Conservation (phyloP, 2,113 vertebrate species). For the Eretmodus cyanostictus region DNA sequence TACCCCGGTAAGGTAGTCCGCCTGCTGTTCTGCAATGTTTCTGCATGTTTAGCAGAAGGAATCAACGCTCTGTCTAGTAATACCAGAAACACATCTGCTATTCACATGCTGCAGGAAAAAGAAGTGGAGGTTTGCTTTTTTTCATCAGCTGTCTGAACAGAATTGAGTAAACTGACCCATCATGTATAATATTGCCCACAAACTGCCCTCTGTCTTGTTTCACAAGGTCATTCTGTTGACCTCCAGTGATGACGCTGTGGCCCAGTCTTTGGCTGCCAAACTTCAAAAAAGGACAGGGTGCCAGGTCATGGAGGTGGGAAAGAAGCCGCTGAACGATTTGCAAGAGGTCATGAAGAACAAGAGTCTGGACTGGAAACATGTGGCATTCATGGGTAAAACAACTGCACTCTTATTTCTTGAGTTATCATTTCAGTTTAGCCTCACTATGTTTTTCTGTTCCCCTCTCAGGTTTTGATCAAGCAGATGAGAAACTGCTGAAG, state of each 20-base stretch:
- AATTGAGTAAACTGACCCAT: neutral
- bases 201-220: neutral
- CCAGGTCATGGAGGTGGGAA: constrained; percentile 42
- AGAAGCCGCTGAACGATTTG: constrained; percentile 66
- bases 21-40: constrained; percentile 82
- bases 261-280: constrained; percentile 46
- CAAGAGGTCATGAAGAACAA: constrained; percentile 62
- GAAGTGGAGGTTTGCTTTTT: constrained; percentile 73
- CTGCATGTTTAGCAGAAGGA: constrained; percentile 85
- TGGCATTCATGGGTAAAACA: constrained; percentile 82
- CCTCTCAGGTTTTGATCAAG: constrained; percentile 76
- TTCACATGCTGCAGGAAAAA: constrained; percentile 74
- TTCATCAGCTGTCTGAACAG: no score
- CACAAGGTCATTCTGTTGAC: constrained; percentile 79
- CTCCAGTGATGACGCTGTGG: constrained; percentile 66
- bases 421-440: neutral
- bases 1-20: constrained; percentile 85
- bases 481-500: constrained; percentile 80
- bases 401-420: rapidly evolving
- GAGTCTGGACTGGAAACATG: constrained; percentile 80
- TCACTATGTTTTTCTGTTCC: neutral
- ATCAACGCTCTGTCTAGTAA: constrained; percentile 78
- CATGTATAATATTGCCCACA: neutral
- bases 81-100: constrained; percentile 72
- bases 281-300: constrained; percentile 71